Percentiles rank a stretch among this genome's conserved stretches.
Conservation (phyloP, 2,797 vertebrate genomes). For the Apodemus agrarius region DNA sequence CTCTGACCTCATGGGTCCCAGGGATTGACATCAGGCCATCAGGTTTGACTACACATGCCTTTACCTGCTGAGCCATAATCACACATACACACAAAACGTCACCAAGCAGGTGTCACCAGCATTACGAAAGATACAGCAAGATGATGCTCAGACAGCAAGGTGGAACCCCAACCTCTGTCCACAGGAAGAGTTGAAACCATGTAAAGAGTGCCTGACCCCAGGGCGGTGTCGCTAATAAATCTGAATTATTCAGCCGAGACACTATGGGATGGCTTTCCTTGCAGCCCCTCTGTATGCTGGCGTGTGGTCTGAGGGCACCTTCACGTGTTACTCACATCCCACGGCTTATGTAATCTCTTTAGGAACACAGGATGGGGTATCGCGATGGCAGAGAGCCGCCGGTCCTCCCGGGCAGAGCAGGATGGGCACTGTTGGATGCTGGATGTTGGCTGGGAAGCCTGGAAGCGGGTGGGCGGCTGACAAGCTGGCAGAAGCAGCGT, state of each 20-base stretch:
- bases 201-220: accelerated
- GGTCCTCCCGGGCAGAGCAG: neutral
- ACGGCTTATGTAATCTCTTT: neutral
- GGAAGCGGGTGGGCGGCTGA: neutral
- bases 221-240: neutral
- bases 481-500: neutral
- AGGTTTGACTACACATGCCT: neutral
- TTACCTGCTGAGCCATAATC: neutral
- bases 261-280: neutral
- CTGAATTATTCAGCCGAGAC: neutral
- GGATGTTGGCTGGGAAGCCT: neutral
- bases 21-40: neutral
- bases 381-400: neutral
- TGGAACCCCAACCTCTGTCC: neutral
- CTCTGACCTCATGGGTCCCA: neutral
- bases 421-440: accelerated
- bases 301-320: neutral
- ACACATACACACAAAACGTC: neutral
- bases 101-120: neutral
- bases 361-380: neutral
- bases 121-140: neutral
- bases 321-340: neutral
- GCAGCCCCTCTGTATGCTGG: neutral
- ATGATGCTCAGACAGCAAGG: neutral
- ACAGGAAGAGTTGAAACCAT: neutral